A percentile compares a stretch with the other conserved stretches of the same genome.
These are phyloP conservation scores for Agrochola litura DNA, from an alignment of 2,888 invertebrate species.

Conservation along the genomic window DNA sequence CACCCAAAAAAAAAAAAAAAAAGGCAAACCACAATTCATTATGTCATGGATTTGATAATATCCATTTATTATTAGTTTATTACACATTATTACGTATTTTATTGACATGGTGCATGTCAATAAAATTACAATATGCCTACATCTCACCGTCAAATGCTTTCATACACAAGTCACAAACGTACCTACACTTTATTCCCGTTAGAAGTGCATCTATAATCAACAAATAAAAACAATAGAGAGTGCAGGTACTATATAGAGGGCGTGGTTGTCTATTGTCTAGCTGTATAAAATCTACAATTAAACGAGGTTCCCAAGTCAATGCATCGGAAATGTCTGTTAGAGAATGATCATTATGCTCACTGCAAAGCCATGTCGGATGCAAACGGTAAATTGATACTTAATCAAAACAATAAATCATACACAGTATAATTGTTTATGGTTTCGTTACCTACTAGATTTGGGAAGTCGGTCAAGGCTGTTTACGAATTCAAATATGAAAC, in stretches of 20 bases:
- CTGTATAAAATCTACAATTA: conserved; percentile 62
- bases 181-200: conserved; percentile 26
- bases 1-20: too few relatives aligned
- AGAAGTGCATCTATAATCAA: conserved; percentile 19
- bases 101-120: not conserved
- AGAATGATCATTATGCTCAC: conserved; percentile 45
- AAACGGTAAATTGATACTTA: conserved; percentile 40
- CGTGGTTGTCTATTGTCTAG: conserved; percentile 70
- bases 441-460: not conserved
- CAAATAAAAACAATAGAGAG: conserved; percentile 73
- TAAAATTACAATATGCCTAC: not conserved
- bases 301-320: conserved; percentile 62
- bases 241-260: conserved; percentile 66
- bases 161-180: conserved; percentile 2
- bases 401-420: conserved; percentile 33
- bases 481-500: conserved; percentile 17
- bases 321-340: conserved; percentile 50
- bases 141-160: conserved; percentile 4
- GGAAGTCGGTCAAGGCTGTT: conserved; percentile 47
- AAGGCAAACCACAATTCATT: conserved; percentile 36
- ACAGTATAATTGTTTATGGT: conserved; percentile 9
- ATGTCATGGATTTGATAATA: too few relatives aligned
- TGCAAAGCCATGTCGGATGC: conserved; percentile 32
- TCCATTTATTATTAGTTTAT: too few relatives aligned
- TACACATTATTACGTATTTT: too few relatives aligned